Conservation (phyloP, 2,113 vertebrate species). For the Microcebus lehilahytsara region DNA sequence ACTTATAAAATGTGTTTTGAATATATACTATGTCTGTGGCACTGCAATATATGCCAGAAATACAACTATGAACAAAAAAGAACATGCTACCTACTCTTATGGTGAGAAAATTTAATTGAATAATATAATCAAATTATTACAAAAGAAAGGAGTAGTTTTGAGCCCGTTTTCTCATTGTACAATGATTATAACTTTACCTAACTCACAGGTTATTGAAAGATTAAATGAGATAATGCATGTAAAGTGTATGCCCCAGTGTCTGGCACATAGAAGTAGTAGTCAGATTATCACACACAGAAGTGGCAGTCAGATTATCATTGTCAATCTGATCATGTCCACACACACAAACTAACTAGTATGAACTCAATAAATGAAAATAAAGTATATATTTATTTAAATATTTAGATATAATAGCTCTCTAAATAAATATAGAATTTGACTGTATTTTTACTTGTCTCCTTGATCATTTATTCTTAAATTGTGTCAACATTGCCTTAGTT, state of each 20-base stretch:
- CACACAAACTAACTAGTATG: background rate
- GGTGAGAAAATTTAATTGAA: background rate
- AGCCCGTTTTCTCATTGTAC: background rate
- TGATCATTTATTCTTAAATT: background rate
- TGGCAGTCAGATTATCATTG: background rate
- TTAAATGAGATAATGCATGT: background rate
- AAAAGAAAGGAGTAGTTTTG: background rate
- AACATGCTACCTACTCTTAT: background rate
- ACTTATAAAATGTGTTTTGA: background rate
- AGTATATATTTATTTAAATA: background rate
- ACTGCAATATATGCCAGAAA: background rate
- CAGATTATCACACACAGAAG: background rate
- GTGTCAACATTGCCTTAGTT: background rate
- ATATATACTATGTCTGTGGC: background rate
- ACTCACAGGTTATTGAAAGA: background rate
- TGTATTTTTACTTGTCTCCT: background rate
- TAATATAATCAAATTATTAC: background rate
- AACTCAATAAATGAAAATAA: background rate
- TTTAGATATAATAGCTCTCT: background rate
- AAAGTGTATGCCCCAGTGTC: background rate
- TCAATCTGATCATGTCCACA: background rate
- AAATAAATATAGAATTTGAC: background rate
- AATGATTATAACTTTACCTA: background rate
- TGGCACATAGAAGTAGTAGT: background rate
- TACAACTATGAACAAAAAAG: background rate